Evolutionary conservation across 2,113 vertebrate genomes (phyloP).

Genomic region (Lagopus leucura): DNA sequence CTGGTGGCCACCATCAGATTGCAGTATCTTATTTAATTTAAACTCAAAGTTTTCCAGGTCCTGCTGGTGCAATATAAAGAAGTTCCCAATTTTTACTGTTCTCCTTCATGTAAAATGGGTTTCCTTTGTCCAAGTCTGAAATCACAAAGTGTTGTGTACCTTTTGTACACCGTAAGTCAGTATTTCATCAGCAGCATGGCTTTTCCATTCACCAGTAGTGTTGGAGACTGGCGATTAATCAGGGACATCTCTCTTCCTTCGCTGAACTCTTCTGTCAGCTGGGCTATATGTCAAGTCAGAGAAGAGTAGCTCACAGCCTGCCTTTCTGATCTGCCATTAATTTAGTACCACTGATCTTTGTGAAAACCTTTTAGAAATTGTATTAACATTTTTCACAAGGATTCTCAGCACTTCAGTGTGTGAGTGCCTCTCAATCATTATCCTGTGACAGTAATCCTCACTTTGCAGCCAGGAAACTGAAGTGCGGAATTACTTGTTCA

Average conservation of each 20-base stretch:
- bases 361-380: constrained; percentile 37
- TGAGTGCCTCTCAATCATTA: constrained; percentile 14
- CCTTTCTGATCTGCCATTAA: neutral
- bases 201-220: neutral
- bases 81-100: neutral
- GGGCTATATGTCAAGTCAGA: neutral
- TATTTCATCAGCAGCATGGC: neutral
- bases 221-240: neutral
- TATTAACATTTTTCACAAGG: constrained; percentile 15
- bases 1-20: neutral
- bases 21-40: neutral
- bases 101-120: neutral
- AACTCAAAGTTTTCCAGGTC: neutral
- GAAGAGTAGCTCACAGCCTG: neutral
- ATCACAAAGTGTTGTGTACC: neutral
- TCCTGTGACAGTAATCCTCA: neutral
- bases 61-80: neutral
- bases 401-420: neutral
- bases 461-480: neutral
- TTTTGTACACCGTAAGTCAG: neutral
- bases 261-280: neutral
- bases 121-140: neutral
- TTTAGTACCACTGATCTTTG: neutral
- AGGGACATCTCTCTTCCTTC: neutral
- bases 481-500: constrained; percentile 1